phyloP scores from a whole-genome alignment of 2,113 vertebrate genomes.

The Strix aluco region DNA sequence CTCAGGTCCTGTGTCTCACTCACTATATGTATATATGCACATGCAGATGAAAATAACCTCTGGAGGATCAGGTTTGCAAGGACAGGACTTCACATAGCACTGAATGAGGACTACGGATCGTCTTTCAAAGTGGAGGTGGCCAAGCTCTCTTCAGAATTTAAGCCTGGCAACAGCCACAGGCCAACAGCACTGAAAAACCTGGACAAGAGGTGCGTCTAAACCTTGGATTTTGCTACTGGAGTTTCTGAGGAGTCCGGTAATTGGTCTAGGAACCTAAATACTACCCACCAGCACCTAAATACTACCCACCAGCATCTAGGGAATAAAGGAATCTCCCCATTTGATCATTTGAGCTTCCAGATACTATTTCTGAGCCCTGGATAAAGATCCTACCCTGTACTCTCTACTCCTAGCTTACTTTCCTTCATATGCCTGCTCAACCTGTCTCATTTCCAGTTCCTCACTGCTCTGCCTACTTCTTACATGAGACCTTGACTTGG shows the following conservation, averaged over 20 bases:
- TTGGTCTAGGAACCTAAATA: neutral
- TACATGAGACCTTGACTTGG: neutral
- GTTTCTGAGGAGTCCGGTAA: neutral
- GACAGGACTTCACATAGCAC: neutral
- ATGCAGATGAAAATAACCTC: slow-evolving; percentile 1
- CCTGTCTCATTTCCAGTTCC: neutral
- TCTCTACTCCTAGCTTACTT: neutral
- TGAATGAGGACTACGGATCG: neutral
- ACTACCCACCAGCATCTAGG: neutral
- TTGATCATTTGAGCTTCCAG: neutral
- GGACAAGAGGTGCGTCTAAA: neutral
- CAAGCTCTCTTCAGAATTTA: neutral
- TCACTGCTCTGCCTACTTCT: neutral
- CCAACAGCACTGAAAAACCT: neutral
- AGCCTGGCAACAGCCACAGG: neutral
- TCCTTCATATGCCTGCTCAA: neutral
- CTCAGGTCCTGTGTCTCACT: neutral
- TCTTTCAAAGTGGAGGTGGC: slow-evolving; percentile 3
- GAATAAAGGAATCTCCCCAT: neutral
- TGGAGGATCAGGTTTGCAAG: neutral
- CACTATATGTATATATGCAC: neutral
- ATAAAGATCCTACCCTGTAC: neutral
- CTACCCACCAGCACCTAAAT: neutral
- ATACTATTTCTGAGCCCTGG: neutral
- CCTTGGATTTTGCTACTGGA: neutral